Conservation (phyloP, 2,888 invertebrate genomes). For the Prostheceraeus crozeri region DNA sequence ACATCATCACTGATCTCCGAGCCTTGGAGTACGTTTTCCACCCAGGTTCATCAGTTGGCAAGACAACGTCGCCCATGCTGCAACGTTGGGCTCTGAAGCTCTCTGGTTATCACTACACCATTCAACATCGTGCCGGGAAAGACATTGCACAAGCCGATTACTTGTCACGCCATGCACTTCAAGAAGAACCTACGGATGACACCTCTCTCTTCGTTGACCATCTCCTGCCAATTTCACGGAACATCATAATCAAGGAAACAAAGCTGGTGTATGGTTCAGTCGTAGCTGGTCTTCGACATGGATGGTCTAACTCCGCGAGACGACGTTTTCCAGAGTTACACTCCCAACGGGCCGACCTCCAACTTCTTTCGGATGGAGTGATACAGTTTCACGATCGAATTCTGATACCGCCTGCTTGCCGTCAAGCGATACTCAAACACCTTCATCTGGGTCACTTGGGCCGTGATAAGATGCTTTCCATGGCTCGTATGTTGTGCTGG, state of each 20-base stretch:
- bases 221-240: too few species aligned
- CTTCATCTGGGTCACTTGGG: slow-evolving; percentile 5
- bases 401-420: too few species aligned
- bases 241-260: too few species aligned
- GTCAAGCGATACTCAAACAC: neutral
- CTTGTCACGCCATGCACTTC: slow-evolving; percentile 24
- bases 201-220: slow-evolving; percentile 14
- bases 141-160: slow-evolving; percentile 12
- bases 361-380: too few species aligned
- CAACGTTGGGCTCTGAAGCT: slow-evolving; percentile 20
- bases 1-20: slow-evolving; percentile 8
- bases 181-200: neutral
- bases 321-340: slow-evolving; percentile 23
- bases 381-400: too few species aligned
- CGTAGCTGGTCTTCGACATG: slow-evolving; percentile 3
- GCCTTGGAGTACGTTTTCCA: slow-evolving; percentile 1
- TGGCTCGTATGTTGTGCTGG: slow-evolving; percentile 11
- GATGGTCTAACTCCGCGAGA: slow-evolving; percentile 25
- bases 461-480: slow-evolving; percentile 2
- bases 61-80: slow-evolving; percentile 16
- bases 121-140: slow-evolving; percentile 13
- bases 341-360: too few species aligned
- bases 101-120: slow-evolving; percentile 12
- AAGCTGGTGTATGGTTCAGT: slow-evolving; percentile 20
- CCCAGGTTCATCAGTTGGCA: neutral